These are phyloP conservation scores for Pyralis farinalis DNA, from an alignment of 2,888 invertebrate genomes.

Conservation along the genomic window DNA sequence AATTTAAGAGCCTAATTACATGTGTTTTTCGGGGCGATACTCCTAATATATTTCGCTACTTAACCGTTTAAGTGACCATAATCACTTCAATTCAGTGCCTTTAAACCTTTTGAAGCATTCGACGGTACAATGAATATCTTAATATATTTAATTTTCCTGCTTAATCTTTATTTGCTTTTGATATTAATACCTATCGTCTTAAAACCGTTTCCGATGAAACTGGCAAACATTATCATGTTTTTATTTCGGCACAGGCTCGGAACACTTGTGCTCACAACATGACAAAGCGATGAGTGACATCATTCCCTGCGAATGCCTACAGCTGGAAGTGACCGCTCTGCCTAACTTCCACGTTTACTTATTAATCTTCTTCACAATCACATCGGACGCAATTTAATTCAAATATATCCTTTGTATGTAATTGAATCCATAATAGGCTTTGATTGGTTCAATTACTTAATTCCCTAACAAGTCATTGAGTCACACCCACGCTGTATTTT, in stretches of 20 bases:
- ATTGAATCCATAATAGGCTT: constrained; percentile 44
- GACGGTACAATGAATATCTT: no score
- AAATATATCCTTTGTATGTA: constrained; percentile 34
- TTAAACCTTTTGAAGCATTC: no score
- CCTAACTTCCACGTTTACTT: constrained; percentile 11
- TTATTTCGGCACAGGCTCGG: constrained; percentile 46
- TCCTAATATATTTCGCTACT: no score
- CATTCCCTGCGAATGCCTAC: constrained; percentile 51
- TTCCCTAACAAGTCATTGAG: constrained; percentile 38
- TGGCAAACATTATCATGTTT: constrained; percentile 55
- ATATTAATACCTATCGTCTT: constrained; percentile 10
- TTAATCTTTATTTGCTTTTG: background rate
- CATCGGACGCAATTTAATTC: constrained; percentile 29
- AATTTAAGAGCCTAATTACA: no score
- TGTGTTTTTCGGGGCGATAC: no score
- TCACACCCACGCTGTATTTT: constrained; percentile 37
- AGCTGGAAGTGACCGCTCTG: background rate
- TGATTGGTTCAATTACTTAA: constrained; percentile 59
- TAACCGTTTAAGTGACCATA: no score
- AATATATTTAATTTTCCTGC: background rate
- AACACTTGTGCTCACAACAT: constrained; percentile 57
- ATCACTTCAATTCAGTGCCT: no score
- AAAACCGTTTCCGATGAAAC: constrained; percentile 39
- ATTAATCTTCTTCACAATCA: constrained; percentile 10
- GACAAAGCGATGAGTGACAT: constrained; percentile 62